phyloP scores from a whole-genome alignment of 1,140 invertebrate species.

The Papilio aristodemus region DNA sequence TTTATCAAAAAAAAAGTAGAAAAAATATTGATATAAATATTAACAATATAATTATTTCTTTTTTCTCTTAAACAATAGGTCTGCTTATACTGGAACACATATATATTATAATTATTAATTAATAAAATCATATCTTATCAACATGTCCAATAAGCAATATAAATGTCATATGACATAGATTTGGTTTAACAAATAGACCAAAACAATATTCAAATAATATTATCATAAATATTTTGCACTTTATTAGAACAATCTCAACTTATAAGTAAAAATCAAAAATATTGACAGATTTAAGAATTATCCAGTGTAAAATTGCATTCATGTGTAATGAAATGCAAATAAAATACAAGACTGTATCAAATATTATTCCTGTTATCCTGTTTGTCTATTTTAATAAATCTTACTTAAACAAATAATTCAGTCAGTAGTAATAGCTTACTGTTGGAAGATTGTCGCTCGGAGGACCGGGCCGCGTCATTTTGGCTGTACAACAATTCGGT shows the following conservation, averaged over 20 bases:
- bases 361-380: not conserved
- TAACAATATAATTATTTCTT: too few relatives aligned
- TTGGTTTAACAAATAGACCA: not conserved
- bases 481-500: constrained; percentile 46
- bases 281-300: not conserved
- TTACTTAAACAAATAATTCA: constrained; percentile 7
- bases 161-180: not conserved
- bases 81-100: too few relatives aligned
- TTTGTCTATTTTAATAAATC: not conserved
- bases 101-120: not conserved
- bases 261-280: not conserved
- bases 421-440: constrained; percentile 45
- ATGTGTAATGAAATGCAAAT: not conserved
- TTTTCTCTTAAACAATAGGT: too few relatives aligned
- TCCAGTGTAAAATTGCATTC: not conserved
- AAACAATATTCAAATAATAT: constrained; percentile 6
- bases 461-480: constrained; percentile 85
- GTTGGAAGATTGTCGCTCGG: constrained; percentile 90
- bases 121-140: not conserved
- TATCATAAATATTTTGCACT: not conserved
- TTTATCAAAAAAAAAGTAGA: too few relatives aligned
- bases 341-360: not conserved
- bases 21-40: too few relatives aligned
- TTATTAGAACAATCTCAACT: not conserved
- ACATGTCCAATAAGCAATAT: not conserved